Evolutionary conservation across 1,140 invertebrate species (phyloP).

Genomic region (Cataglyphis hispanica): DNA sequence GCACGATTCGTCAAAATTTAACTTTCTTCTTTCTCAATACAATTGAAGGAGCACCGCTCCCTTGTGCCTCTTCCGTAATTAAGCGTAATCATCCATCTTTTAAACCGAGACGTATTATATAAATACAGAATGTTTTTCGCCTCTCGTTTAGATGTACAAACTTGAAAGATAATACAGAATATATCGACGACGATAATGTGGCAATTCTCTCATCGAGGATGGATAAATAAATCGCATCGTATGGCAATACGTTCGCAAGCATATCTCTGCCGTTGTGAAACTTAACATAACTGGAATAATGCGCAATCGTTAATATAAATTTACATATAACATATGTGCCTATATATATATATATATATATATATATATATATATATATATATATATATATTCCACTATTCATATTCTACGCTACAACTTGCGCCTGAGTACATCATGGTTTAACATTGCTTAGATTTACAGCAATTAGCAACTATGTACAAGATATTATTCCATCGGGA

Average conservation of each 20-base stretch:
- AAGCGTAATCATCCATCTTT: constrained; percentile 27
- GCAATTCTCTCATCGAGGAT: constrained; percentile 8
- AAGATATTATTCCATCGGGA: constrained; percentile 19
- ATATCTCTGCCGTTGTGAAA: constrained; percentile 53
- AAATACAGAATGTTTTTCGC: background rate
- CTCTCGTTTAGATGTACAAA: constrained; percentile 17
- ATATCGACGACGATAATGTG: constrained; percentile 22
- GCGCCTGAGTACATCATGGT: constrained; percentile 66
- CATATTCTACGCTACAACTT: constrained; percentile 66
- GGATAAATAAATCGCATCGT: constrained; percentile 20
- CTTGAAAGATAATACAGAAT: constrained; percentile 41
- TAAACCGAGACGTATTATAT: constrained; percentile 13
- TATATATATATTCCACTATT: constrained; percentile 62
- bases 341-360: constrained; percentile 38
- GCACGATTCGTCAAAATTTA: constrained; percentile 17
- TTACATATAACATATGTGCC: constrained; percentile 24
- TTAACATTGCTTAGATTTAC: constrained; percentile 56
- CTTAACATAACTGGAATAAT: constrained; percentile 63
- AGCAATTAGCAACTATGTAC: constrained; percentile 53
- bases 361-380: constrained; percentile 35
- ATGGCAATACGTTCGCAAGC: constrained; percentile 49
- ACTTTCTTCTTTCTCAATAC: background rate
- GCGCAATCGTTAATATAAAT: constrained; percentile 62
- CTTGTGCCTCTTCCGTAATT: constrained; percentile 23
- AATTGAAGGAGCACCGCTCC: constrained; percentile 33